Conservation (phyloP, 2,888 invertebrate genomes). For the Germaria angustata region DNA sequence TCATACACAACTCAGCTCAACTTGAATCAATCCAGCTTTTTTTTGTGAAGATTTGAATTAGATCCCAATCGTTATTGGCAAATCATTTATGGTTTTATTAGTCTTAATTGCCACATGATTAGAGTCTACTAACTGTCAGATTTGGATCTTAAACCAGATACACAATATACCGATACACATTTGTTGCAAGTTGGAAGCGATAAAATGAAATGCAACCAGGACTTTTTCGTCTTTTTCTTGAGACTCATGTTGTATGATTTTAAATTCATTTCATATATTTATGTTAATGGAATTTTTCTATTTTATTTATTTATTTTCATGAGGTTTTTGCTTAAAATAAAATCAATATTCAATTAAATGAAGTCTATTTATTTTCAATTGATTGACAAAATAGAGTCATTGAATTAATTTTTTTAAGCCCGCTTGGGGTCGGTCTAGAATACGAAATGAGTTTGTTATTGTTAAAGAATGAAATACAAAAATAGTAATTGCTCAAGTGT, state of each 20-base stretch:
- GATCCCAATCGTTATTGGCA: constrained; percentile 63
- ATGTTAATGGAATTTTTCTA: constrained; percentile 57
- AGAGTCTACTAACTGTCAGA: constrained; percentile 65
- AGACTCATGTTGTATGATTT: neutral
- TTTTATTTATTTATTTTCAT: neutral
- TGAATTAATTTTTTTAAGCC: constrained; percentile 9
- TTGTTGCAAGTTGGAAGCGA: constrained; percentile 37
- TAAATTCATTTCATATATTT: constrained; percentile 57
- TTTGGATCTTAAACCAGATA: constrained; percentile 56
- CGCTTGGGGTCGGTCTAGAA: constrained; percentile 3
- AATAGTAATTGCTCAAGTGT: neutral
- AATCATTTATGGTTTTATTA: constrained; percentile 65
- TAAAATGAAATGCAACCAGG: constrained; percentile 28
- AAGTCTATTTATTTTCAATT: constrained; percentile 15
- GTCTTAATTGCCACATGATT: constrained; percentile 66
- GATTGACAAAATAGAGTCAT: constrained; percentile 60
- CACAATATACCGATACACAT: constrained; percentile 42
- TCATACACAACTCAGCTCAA: constrained; percentile 55
- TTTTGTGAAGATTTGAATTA: constrained; percentile 42
- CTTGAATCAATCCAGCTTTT: constrained; percentile 28
- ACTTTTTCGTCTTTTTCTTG: constrained; percentile 5
- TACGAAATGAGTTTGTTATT: constrained; percentile 25
- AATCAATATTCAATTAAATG: constrained; percentile 36
- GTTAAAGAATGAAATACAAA: neutral
- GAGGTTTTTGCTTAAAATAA: constrained; percentile 8